Base-by-base conservation (phyloP, 2,113 vertebrate genomes). In the Ceyx cyanopectus region DNA sequence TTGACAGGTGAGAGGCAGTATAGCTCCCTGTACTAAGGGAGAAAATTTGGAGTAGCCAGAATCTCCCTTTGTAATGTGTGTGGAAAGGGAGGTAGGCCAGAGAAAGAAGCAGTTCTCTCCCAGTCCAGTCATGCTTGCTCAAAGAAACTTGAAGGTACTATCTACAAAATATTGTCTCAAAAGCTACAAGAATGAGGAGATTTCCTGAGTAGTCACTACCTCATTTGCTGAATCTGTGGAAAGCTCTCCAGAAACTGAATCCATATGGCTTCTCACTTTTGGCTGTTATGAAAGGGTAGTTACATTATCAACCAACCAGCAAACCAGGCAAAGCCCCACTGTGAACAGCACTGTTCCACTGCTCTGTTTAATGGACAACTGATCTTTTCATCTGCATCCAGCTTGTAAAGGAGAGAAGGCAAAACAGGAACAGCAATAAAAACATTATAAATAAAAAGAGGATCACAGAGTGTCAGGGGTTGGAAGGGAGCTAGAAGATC, bases 1-100 rank as follows among this genome's bases (percentile, higher is more conserved):
- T 93, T 82, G 91, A 93, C 89, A 96, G 75, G 84, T 92, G 93
- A 80, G 84, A 92, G 74, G 79, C 56, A 60, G 56, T 32, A 50
- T 27, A 86, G 20, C 61, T 85, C 57, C 17, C 30, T 85, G 72
- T 57, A 83, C 41, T n/a, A 46, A 73, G 69, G 32, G 61, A 78
- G n/a, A 69, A 23, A 69, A 30, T 29, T 95, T 46, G 40, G 37
- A 79, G 51, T 54, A 89, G 85, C 51, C 48, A 70, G 69, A 67
- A 67, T 74, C 67, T 80, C 57, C 67, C 32, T 91, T 85, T 87
- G 48, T 56, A 80, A 19, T 12, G 6, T 67, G 29, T 80, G n/a
- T 85, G 87, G 70, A 92, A 89, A 95, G 58, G 63, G 87, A 91
- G 67, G 63, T 56, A 89, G 75, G 53, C 63, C 60, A 80, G 43